Evolutionary conservation across 2,113 vertebrate species (phyloP), one percentile per base, ranked within the genome.

Genomic region (Balaeniceps rex): DNA sequence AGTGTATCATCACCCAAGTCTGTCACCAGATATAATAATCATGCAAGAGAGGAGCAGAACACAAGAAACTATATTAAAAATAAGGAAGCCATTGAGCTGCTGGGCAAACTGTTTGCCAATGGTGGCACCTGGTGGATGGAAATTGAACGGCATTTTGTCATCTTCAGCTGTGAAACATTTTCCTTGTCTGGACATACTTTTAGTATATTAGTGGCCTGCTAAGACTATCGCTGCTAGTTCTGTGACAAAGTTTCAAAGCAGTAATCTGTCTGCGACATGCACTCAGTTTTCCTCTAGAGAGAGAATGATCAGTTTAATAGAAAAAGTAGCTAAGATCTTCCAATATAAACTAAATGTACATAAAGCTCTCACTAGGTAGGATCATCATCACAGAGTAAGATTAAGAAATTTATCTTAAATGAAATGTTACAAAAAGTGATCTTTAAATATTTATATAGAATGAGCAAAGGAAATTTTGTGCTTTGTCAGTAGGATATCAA

Each of bases 51-150:
- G 33, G 5, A 47, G 58, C 75, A 61, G 40, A 61, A 54, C 36
- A 49, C 13, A 17, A 31, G 0, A 17, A 42, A 23, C 6, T 0
- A 1, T 0, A 4, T 1, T 1, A 5, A 12, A 52, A 38, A 21
- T 2, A 23, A 75, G 29, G 46, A 70, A 88, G 28, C n/a, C 54
- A 5, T 0, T 1, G 57, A 24, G 69, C 26, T 68, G 61, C 65
- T 11, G 31, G 17, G 61, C 44, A 76, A 52, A 33, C 69, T 52
- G 58, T 51, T 88, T 63, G 91, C 49, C 80, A 47, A 15, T 10
- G 52, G 19, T 79, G 86, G 63, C 94, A 96, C n/a, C 94, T 26
- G 72, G 26, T 65, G 89, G 72, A 19, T 8, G 5, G 7, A 87
- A 76, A 8, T 14, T 31, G 38, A 93, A 83, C 12, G 64, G 74